These are phyloP conservation scores for Pachliopta kotzebuea DNA, from an alignment of 2,888 invertebrate genomes.

Conservation along the genomic window DNA sequence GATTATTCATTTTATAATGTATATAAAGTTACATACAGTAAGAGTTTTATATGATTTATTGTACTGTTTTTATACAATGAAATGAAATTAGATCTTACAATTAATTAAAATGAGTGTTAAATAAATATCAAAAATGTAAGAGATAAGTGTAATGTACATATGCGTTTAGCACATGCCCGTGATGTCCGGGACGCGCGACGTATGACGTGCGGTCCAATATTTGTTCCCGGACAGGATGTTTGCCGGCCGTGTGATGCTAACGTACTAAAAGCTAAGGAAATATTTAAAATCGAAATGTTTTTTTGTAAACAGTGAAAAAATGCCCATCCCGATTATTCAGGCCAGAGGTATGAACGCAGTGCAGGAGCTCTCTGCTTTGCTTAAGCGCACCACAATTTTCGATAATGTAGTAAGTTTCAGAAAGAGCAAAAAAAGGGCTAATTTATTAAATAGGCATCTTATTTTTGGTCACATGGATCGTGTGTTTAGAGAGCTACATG, in stretches of 20 bases:
- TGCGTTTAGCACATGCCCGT: slow-evolving; percentile 63
- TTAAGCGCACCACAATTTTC: slow-evolving; percentile 20
- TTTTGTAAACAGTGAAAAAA: slow-evolving; percentile 47
- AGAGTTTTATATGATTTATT: no score
- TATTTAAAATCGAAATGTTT: slow-evolving; percentile 57
- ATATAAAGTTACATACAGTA: no score
- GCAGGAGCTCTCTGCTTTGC: slow-evolving; percentile 11
- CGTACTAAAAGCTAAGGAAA: slow-evolving; percentile 68
- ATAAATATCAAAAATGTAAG: slow-evolving; percentile 22
- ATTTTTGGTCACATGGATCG: no score
- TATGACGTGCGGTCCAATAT: slow-evolving; percentile 57
- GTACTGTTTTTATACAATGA: no score
- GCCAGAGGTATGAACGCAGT: slow-evolving; percentile 25
- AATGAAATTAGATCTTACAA: neutral
- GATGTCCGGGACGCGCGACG: slow-evolving; percentile 51
- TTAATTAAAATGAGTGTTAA: neutral
- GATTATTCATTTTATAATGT: no score
- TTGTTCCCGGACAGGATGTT: slow-evolving; percentile 72
- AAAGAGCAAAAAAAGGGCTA: no score
- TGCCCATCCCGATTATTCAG: slow-evolving; percentile 40
- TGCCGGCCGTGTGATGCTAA: slow-evolving; percentile 58
- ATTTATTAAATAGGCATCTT: no score
- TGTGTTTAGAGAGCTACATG: no score
- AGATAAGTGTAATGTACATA: slow-evolving; percentile 46
- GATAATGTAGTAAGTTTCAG: neutral